A percentile compares a stretch with the other conserved stretches of the same genome.
Evolutionary conservation across 2,797 vertebrate species (phyloP).

Genomic region (Gorsachius magnificus): DNA sequence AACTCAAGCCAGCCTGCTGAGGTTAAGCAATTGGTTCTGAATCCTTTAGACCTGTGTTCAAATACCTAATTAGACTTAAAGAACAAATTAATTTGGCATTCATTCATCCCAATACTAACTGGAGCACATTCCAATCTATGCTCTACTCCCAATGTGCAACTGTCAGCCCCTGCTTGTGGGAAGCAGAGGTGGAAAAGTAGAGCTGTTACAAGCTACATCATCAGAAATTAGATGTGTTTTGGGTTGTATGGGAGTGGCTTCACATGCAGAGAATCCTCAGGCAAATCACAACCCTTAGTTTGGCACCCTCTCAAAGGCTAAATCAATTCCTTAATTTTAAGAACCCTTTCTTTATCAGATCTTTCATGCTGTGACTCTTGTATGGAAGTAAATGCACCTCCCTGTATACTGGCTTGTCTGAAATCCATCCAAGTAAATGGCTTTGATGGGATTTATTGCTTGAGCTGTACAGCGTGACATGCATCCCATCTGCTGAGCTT

Average conservation of each 20-base stretch:
- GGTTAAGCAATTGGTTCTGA: background rate
- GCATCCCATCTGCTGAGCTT: background rate
- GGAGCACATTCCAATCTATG: background rate
- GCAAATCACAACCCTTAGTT: background rate
- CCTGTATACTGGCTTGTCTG: background rate
- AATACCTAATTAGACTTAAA: background rate
- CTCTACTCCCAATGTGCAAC: background rate
- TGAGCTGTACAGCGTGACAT: background rate
- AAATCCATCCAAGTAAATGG: background rate
- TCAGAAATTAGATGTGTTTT: background rate
- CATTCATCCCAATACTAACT: background rate
- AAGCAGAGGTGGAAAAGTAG: background rate
- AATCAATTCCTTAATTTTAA: background rate
- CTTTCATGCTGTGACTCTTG: background rate
- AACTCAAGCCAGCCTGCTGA: background rate
- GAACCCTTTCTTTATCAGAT: background rate
- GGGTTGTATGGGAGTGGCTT: background rate
- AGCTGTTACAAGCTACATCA: background rate
- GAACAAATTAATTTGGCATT: background rate
- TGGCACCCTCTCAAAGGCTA: background rate
- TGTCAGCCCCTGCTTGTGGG: background rate
- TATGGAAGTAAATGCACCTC: background rate
- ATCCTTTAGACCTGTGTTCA: background rate
- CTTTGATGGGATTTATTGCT: slow-evolving; percentile 15
- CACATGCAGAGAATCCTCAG: background rate